Evolutionary conservation across 2,113 vertebrate genomes (phyloP), one percentile per base, ranked within the genome.

Genomic region (Vireo altiloquus): DNA sequence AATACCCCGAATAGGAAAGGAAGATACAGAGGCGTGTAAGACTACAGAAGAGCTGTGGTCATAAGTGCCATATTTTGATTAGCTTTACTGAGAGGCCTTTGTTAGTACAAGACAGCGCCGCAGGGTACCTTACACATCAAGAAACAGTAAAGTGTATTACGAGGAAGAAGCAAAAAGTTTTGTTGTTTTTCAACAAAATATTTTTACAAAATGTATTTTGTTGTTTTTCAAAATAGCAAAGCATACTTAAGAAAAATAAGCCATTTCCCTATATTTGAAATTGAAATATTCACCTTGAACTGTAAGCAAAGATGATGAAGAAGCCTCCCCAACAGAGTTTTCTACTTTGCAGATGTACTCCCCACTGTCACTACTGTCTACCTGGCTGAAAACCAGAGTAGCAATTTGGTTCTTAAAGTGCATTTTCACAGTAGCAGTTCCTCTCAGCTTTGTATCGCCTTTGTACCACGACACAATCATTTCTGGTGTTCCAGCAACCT

Each of bases 381-480:
- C 98, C 78, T 99, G 99, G 96, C 98, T 99, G 96, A 99, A 98
- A 96, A 99, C 98, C 95, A 99, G 97, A 85, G 98, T 99, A 82
- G 99, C 99, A 49, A 98, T 77, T 24, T 99, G 99, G 96, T 99
- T 99, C 60, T 96, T 97, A 96, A 98, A 99, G 75, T 99, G 98
- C 97, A 99, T 98, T 97, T 97, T 99, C 88, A 99, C 98, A 66
- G 98, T 98, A 82, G 98, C 98, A 74, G 98, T 98, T 82, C 99
- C 99, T 76, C 99, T 98, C 57, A 99, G 97, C 92, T 99, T 99
- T 47, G 99, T 99, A 63, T 99, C 99, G 0, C 98, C 99, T 97
- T 99, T 99, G 95, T 99, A 99, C 99, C 99, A 99, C 3, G 99
- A 98, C 80, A 99, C 98, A 94, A 99, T 99, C 93, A 99, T 99